Evolutionary conservation across 2,113 vertebrate species (phyloP).

Genomic region (Meleagris gallopavo): DNA sequence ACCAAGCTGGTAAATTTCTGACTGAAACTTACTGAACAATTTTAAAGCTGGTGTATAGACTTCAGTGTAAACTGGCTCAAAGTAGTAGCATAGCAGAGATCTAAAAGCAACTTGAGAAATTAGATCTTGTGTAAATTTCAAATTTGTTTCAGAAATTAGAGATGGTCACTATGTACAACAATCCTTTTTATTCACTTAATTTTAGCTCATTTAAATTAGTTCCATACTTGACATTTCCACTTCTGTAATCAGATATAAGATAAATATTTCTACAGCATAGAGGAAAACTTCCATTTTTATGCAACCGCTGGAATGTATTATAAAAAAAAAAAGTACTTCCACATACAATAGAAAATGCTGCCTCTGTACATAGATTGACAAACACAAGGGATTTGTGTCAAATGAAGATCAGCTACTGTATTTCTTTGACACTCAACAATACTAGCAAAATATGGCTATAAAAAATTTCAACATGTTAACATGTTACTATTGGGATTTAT

Average conservation of each 20-base stretch:
- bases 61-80: background rate
- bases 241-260: background rate
- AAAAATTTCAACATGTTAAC: background rate
- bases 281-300: background rate
- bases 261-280: background rate
- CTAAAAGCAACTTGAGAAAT: background rate
- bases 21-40: background rate
- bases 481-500: background rate
- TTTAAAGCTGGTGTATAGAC: background rate
- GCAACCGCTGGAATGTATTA: background rate
- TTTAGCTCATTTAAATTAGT: background rate
- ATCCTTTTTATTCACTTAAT: background rate
- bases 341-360: background rate
- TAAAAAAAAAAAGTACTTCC: background rate
- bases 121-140: background rate
- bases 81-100: accelerated
- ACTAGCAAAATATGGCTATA: background rate
- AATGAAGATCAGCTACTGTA: background rate
- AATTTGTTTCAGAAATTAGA: background rate
- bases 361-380: background rate
- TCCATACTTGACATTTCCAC: background rate
- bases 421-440: background rate
- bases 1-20: background rate
- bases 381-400: background rate
- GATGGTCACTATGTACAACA: background rate